Conservation (phyloP, 2,113 vertebrate species). For the Melanerpes aurifrons region DNA sequence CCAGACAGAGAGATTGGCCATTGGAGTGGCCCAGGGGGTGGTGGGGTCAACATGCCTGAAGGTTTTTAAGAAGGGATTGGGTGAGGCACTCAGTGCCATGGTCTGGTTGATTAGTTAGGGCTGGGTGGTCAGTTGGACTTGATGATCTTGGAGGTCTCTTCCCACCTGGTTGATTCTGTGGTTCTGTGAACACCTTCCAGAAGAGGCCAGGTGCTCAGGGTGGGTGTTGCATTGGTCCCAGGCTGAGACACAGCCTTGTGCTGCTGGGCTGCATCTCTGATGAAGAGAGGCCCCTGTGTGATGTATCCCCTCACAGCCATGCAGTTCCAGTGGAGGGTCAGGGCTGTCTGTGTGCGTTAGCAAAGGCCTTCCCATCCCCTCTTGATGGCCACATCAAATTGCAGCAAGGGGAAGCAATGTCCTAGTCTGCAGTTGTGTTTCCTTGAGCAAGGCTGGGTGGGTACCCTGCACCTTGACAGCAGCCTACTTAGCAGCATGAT, state of each 20-base stretch:
- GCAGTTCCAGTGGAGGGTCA: neutral
- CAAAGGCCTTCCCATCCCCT: neutral
- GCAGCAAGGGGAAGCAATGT: slow-evolving; percentile 10
- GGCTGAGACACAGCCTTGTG: neutral
- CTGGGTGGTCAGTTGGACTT: too few species aligned
- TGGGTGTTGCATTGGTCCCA: neutral
- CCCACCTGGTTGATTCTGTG: too few species aligned
- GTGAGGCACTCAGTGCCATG: too few species aligned
- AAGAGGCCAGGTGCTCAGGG: neutral
- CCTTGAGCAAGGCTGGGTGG: slow-evolving; percentile 13
- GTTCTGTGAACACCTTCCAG: neutral
- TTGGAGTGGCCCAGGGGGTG: too few species aligned
- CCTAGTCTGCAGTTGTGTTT: neutral
- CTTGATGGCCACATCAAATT: slow-evolving; percentile 5
- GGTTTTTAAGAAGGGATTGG: too few species aligned
- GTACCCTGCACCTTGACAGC: slow-evolving; percentile 6
- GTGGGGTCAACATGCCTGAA: too few species aligned
- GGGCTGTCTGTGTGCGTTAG: neutral
- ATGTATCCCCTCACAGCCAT: neutral
- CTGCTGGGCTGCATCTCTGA: neutral
- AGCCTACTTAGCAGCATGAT: neutral
- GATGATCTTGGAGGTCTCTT: too few species aligned
- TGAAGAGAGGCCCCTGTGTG: neutral
- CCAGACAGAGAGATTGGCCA: too few species aligned
- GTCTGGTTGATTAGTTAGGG: too few species aligned